These are phyloP conservation scores for Pelobates cultripes DNA, from an alignment of 2,797 vertebrate species.

Conservation along the genomic window DNA sequence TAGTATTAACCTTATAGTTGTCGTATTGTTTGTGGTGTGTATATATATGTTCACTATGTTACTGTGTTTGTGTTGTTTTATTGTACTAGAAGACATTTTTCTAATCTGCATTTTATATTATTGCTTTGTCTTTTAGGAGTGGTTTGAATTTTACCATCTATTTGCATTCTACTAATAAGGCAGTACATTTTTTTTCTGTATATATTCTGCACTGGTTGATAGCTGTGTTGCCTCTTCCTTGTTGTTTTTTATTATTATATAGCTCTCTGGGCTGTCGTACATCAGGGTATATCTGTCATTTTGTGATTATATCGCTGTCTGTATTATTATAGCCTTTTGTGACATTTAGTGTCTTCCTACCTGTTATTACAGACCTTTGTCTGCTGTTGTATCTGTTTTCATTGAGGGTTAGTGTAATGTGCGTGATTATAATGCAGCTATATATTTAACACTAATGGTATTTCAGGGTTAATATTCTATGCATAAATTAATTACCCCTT, in stretches of 20 bases:
- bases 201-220: too few relatives aligned
- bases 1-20: too few relatives aligned
- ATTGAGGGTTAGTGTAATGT: neutral
- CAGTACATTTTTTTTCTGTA: too few relatives aligned
- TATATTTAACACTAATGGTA: neutral
- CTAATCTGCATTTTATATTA: too few relatives aligned
- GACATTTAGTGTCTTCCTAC: neutral
- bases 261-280: neutral
- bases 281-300: neutral
- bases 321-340: constrained; percentile 1
- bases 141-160: too few relatives aligned
- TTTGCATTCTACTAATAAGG: too few relatives aligned
- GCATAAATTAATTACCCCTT: neutral
- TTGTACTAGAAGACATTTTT: too few relatives aligned
- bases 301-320: neutral
- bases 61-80: too few relatives aligned
- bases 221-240: too few relatives aligned
- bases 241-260: neutral
- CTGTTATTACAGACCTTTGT: constrained; percentile 3
- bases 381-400: neutral
- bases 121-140: too few relatives aligned
- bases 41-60: too few relatives aligned
- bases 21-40: too few relatives aligned
- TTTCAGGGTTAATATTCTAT: constrained; percentile 9
- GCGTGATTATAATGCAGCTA: neutral